phyloP scores from a whole-genome alignment of 2,888 invertebrate genomes.

The Quadriops clusia region DNA sequence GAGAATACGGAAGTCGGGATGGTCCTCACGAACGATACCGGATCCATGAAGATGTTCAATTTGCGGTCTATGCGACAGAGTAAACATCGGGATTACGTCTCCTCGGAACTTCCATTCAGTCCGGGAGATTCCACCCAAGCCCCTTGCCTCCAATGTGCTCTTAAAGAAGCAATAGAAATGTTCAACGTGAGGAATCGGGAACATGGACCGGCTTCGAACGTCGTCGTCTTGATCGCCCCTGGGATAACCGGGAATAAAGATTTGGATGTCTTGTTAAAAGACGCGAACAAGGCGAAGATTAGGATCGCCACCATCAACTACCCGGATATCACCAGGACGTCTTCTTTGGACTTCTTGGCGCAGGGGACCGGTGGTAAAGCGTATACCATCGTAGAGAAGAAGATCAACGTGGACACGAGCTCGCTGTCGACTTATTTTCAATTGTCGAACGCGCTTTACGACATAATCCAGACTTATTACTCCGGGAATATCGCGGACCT shows the following conservation, averaged over 20 bases:
- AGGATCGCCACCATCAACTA: slow-evolving; percentile 44
- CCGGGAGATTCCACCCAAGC: slow-evolving; percentile 39
- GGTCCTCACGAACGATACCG: slow-evolving; percentile 37
- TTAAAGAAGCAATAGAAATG: slow-evolving; percentile 38
- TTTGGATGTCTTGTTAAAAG: slow-evolving; percentile 33
- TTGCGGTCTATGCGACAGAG: slow-evolving; percentile 27
- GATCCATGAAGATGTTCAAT: slow-evolving; percentile 23
- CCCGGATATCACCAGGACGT: slow-evolving; percentile 36
- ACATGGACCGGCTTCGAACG: slow-evolving; percentile 41
- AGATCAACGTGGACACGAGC: slow-evolving; percentile 41
- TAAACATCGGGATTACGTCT: slow-evolving; percentile 34
- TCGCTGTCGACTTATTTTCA: slow-evolving; percentile 43
- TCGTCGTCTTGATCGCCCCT: slow-evolving; percentile 44
- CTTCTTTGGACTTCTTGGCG: slow-evolving; percentile 38
- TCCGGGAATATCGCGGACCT: slow-evolving; percentile 37
- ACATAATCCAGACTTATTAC: slow-evolving; percentile 38
- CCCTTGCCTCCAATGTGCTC: slow-evolving; percentile 39
- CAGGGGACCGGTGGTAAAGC: slow-evolving; percentile 36
- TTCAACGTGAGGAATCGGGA: slow-evolving; percentile 34
- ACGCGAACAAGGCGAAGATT: slow-evolving; percentile 36
- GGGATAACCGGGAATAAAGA: slow-evolving; percentile 39
- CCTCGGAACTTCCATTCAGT: slow-evolving; percentile 40
- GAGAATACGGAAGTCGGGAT: slow-evolving; percentile 42
- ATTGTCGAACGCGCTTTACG: slow-evolving; percentile 38
- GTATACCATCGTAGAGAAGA: slow-evolving; percentile 42